Conservation (phyloP, 2,888 invertebrate species). For the Oscheius sp. region DNA sequence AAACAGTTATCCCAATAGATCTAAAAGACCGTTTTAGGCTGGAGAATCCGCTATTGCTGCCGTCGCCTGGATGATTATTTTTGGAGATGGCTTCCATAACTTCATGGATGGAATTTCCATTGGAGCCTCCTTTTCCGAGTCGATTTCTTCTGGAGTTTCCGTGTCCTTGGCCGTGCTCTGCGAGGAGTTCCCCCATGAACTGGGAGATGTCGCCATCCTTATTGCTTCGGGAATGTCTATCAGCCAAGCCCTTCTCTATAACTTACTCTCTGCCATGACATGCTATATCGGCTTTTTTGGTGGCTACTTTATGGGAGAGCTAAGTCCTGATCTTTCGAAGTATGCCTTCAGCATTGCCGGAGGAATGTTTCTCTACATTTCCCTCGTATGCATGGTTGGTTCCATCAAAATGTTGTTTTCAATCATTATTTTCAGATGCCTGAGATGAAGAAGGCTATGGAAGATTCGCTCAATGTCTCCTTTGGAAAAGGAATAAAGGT, state of each 20-base stretch:
- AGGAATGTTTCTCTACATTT: slow-evolving; percentile 77
- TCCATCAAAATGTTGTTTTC: too few species aligned
- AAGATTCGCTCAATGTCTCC: slow-evolving; percentile 67
- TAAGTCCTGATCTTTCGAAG: slow-evolving; percentile 46
- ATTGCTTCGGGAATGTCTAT: slow-evolving; percentile 76
- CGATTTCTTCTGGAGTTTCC: slow-evolving; percentile 75
- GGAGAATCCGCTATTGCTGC: slow-evolving; percentile 68
- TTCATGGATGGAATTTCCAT: slow-evolving; percentile 77
- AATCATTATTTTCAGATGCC: slow-evolving; percentile 73
- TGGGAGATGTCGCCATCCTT: slow-evolving; percentile 78
- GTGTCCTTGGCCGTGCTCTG: slow-evolving; percentile 76
- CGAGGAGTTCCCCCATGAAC: slow-evolving; percentile 77
- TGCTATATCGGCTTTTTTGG: slow-evolving; percentile 75
- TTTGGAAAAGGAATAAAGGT: slow-evolving; percentile 62
- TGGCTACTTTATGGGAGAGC: slow-evolving; percentile 72
- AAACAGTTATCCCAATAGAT: neutral
- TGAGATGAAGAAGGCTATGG: slow-evolving; percentile 73
- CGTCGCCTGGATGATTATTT: slow-evolving; percentile 77
- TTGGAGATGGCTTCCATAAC: slow-evolving; percentile 77
- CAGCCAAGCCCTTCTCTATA: slow-evolving; percentile 75
- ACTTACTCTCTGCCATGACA: slow-evolving; percentile 76
- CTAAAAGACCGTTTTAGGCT: too few species aligned
- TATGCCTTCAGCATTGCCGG: slow-evolving; percentile 77
- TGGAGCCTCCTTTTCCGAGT: slow-evolving; percentile 76
- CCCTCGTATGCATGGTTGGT: slow-evolving; percentile 77